Percentiles rank a stretch among this genome's conserved stretches.
phyloP scores from a whole-genome alignment of 1,140 invertebrate species.

The Aporrectodea caliginosa region DNA sequence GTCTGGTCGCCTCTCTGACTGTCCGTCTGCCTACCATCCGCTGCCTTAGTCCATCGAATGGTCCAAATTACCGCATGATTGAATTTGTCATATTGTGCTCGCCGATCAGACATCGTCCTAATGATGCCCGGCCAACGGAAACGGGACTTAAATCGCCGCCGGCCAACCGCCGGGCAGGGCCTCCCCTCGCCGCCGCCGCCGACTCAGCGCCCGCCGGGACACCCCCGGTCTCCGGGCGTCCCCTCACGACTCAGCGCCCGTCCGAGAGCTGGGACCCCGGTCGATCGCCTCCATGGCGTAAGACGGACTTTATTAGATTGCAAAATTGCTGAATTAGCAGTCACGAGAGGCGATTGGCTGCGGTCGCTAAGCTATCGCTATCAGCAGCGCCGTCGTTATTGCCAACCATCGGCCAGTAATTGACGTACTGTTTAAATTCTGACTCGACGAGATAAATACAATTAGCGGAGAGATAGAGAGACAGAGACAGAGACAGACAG shows the following conservation, averaged over 20 bases:
- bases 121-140: not conserved
- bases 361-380: not conserved
- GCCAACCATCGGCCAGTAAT: not conserved
- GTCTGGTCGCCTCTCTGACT: not conserved
- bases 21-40: not conserved
- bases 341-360: not conserved
- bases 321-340: not conserved
- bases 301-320: not conserved
- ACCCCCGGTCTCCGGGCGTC: too few species aligned
- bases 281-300: not conserved
- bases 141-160: not conserved
- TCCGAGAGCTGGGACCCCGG: not conserved
- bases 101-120: not conserved
- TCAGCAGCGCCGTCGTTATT: not conserved
- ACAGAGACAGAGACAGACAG: not conserved
- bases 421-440: not conserved
- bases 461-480: not conserved
- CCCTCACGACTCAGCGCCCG: not conserved
- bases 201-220: not conserved
- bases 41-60: not conserved
- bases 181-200: too few species aligned
- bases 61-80: not conserved
- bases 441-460: not conserved
- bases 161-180: too few species aligned
- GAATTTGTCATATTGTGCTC: conserved; percentile 1